Conservation (phyloP, 2,888 invertebrate species). For the Opisthograptis luteolata region DNA sequence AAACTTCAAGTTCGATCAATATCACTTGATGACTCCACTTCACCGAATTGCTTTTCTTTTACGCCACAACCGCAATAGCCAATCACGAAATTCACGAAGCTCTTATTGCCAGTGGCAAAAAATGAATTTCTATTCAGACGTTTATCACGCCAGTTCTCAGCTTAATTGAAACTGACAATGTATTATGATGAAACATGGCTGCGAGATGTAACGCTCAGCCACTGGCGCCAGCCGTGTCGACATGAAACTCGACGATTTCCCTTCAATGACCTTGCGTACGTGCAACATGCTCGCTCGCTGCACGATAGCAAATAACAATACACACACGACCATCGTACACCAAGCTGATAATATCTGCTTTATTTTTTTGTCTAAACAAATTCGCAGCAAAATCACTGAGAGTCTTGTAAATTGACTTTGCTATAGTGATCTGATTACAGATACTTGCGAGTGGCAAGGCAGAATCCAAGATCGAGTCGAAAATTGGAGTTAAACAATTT, state of each 20-base stretch:
- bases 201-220: conserved; percentile 65
- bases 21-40: conserved; percentile 13
- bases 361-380: too few species aligned
- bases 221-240: conserved; percentile 66
- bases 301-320: conserved; percentile 66
- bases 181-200: conserved; percentile 68
- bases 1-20: conserved; percentile 15
- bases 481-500: too few species aligned
- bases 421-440: conserved; percentile 37
- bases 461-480: too few species aligned
- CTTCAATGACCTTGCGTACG: conserved; percentile 77
- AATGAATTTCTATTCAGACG: background rate
- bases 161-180: conserved; percentile 55
- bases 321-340: conserved; percentile 48
- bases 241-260: conserved; percentile 73
- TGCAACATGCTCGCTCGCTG: conserved; percentile 57
- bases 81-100: conserved; percentile 17
- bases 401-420: too few species aligned
- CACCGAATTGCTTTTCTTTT: conserved; percentile 10
- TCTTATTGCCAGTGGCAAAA: background rate
- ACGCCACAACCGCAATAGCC: conserved; percentile 11
- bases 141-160: conserved; percentile 9
- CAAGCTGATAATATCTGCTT: conserved; percentile 6
- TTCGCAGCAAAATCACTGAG: too few species aligned
- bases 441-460: too few species aligned